Evolutionary conservation across 1,140 invertebrate species (phyloP).

Genomic region (Pectinophora gossypiella): DNA sequence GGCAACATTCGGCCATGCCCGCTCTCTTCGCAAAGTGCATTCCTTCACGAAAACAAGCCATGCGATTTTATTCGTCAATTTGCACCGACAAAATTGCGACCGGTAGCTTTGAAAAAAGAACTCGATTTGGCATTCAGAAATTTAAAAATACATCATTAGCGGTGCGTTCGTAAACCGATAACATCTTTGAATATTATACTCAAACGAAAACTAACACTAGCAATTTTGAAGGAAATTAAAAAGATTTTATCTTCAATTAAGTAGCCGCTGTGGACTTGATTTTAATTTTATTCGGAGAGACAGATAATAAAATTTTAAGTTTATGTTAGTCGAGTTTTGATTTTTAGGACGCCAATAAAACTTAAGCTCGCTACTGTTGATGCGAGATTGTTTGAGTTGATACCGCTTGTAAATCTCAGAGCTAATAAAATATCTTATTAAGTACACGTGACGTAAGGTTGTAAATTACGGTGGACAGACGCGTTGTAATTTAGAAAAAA

Average conservation of each 20-base stretch:
- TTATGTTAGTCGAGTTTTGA: slow-evolving; percentile 10
- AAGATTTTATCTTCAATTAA: slow-evolving; percentile 7
- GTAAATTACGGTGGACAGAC: background rate
- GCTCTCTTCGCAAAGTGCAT: slow-evolving; percentile 36
- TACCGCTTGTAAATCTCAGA: background rate
- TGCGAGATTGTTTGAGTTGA: slow-evolving; percentile 1
- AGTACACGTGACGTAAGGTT: background rate
- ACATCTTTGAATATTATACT: background rate
- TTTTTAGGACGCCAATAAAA: slow-evolving; percentile 13
- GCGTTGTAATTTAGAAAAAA: background rate
- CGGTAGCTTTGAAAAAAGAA: slow-evolving; percentile 43
- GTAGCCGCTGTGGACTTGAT: slow-evolving; percentile 8
- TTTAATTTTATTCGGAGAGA: slow-evolving; percentile 14
- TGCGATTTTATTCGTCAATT: slow-evolving; percentile 51
- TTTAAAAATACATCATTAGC: slow-evolving; percentile 4
- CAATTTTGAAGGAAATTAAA: background rate
- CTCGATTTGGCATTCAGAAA: background rate
- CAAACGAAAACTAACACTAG: slow-evolving; percentile 1
- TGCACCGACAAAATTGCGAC: slow-evolving; percentile 36
- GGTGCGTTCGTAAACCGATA: background rate
- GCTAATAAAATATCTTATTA: background rate
- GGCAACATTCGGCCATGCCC: slow-evolving; percentile 33
- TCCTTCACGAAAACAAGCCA: slow-evolving; percentile 55
- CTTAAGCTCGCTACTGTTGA: slow-evolving; percentile 17
- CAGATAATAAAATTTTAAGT: slow-evolving; percentile 17